A percentile compares a stretch with the other conserved stretches of the same genome.
phyloP scores from a whole-genome alignment of 2,888 invertebrate genomes.

The Opisthograptis luteolata region DNA sequence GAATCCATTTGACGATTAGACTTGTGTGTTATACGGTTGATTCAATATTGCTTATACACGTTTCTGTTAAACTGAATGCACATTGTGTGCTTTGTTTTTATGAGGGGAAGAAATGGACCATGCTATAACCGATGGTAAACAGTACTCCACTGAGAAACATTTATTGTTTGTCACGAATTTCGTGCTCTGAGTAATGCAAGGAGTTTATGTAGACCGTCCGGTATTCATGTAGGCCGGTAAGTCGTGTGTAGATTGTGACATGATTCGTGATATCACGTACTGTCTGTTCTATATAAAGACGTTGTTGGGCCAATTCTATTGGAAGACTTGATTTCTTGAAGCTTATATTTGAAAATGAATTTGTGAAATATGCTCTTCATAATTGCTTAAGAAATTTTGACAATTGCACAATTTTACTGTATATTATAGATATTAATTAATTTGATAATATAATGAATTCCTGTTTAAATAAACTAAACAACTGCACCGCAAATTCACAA shows the following conservation, averaged over 20 bases:
- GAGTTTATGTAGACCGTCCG: neutral
- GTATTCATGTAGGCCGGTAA: constrained; percentile 13
- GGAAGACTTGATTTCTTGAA: no score
- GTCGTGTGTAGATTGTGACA: constrained; percentile 25
- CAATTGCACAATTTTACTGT: no score
- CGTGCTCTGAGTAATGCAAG: constrained; percentile 54
- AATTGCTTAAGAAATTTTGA: no score
- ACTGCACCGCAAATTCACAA: no score
- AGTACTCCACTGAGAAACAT: constrained; percentile 51
- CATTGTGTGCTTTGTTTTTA: constrained; percentile 31
- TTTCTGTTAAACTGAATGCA: constrained; percentile 30
- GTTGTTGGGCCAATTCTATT: no score
- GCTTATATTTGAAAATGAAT: no score
- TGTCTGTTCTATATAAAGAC: neutral
- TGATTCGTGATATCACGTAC: constrained; percentile 8
- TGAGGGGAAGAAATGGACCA: constrained; percentile 51
- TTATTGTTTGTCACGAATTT: constrained; percentile 68
- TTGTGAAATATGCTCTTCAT: no score
- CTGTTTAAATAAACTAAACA: no score
- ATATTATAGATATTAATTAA: no score
- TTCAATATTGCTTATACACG: constrained; percentile 19
- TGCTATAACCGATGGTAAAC: constrained; percentile 41
- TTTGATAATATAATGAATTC: no score
- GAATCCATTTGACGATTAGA: no score
- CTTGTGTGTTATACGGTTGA: neutral